Evolutionary conservation across 1,140 invertebrate species (phyloP).

Genomic region (Drosophila neocordata): DNA sequence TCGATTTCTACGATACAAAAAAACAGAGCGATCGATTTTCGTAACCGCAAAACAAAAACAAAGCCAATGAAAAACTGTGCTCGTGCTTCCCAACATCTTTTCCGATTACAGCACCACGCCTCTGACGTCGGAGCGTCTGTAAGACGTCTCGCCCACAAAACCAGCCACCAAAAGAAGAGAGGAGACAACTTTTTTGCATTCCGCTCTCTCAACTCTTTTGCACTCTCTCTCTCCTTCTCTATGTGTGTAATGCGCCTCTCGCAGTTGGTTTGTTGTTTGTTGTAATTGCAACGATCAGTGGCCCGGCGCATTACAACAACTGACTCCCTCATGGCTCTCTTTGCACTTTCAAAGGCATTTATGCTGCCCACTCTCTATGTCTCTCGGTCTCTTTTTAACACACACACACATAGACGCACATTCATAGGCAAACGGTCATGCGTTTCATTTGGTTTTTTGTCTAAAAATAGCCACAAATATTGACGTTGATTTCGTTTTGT

Average conservation of each 20-base stretch:
- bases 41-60: slow-evolving; percentile 1
- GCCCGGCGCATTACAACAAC: slow-evolving; percentile 62
- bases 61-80: background rate
- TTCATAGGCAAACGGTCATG: slow-evolving; percentile 55
- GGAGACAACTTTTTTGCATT: slow-evolving; percentile 45
- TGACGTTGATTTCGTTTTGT: slow-evolving; percentile 72
- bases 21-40: background rate
- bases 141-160: slow-evolving; percentile 59
- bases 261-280: slow-evolving; percentile 33
- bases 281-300: slow-evolving; percentile 58
- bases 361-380: slow-evolving; percentile 14
- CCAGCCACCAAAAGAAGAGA: slow-evolving; percentile 25
- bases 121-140: slow-evolving; percentile 72
- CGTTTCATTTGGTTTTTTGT: slow-evolving; percentile 69
- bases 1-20: slow-evolving; percentile 2
- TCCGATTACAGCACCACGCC: slow-evolving; percentile 51
- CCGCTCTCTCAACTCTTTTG: slow-evolving; percentile 1
- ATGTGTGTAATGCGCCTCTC: background rate
- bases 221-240: background rate
- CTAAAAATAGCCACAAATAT: slow-evolving; percentile 82
- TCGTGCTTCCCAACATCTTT: slow-evolving; percentile 5
- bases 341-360: background rate
- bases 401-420: slow-evolving; percentile 24
- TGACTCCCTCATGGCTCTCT: slow-evolving; percentile 2
- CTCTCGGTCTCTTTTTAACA: slow-evolving; percentile 23